Percentiles rank a stretch among this genome's conserved stretches.
Conservation (phyloP, 2,888 invertebrate species). For the Monopis laevigella region DNA sequence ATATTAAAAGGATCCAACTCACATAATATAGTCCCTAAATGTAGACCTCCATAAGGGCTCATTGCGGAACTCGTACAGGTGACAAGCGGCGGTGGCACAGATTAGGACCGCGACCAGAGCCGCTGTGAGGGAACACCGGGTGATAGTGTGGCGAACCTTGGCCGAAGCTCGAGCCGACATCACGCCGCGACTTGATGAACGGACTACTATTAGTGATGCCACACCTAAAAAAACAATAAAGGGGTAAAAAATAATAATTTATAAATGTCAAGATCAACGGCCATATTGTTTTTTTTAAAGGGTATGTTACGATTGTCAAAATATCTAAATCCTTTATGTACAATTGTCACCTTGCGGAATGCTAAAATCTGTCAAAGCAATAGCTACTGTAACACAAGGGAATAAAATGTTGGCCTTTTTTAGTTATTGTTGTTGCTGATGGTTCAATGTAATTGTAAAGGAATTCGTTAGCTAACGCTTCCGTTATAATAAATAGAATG, state of each 20-base stretch:
- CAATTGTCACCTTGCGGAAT: too few species aligned
- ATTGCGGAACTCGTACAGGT: slow-evolving; percentile 83
- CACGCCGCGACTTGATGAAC: slow-evolving; percentile 83
- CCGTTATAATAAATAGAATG: too few species aligned
- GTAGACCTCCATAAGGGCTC: slow-evolving; percentile 79
- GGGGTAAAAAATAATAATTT: background rate
- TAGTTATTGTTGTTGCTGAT: too few species aligned
- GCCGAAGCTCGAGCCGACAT: slow-evolving; percentile 85
- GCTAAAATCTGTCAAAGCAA: too few species aligned
- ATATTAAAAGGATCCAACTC: slow-evolving; percentile 51
- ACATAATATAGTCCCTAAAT: slow-evolving; percentile 84
- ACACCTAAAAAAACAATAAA: slow-evolving; percentile 75
- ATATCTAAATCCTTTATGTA: too few species aligned
- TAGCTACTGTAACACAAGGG: too few species aligned
- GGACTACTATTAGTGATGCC: slow-evolving; percentile 79
- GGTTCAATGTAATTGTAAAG: too few species aligned
- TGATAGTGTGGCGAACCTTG: slow-evolving; percentile 87
- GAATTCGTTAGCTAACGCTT: too few species aligned
- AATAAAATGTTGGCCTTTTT: too few species aligned
- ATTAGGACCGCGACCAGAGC: slow-evolving; percentile 80
- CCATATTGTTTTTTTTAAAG: too few species aligned
- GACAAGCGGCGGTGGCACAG: slow-evolving; percentile 82
- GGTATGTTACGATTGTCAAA: too few species aligned
- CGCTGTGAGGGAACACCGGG: slow-evolving; percentile 85
- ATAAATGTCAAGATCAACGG: too few species aligned